These are phyloP conservation scores for Standfussiana lucernea DNA, from an alignment of 2,888 invertebrate species.

Conservation along the genomic window DNA sequence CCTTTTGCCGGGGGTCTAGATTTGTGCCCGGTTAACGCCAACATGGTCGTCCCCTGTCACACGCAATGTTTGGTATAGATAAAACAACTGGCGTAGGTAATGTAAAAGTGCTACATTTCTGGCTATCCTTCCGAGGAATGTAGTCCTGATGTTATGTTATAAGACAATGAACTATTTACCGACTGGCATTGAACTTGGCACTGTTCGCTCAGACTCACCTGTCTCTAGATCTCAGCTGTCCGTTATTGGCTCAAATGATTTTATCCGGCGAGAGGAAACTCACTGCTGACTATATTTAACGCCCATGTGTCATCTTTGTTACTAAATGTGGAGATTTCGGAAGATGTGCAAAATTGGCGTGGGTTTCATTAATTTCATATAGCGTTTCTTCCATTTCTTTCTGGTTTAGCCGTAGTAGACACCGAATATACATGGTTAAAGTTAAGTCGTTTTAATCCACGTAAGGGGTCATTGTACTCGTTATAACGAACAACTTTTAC, in stretches of 20 bases:
- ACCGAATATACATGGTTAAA: too few species aligned
- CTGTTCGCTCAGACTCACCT: constrained; percentile 52
- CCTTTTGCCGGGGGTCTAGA: background rate
- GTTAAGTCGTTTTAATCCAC: too few species aligned
- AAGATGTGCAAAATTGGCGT: background rate
- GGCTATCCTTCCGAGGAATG: too few species aligned
- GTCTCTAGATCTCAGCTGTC: constrained; percentile 41
- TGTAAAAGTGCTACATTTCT: background rate
- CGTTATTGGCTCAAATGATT: constrained; percentile 61
- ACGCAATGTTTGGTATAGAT: background rate
- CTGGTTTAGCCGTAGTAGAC: background rate
- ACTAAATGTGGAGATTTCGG: constrained; percentile 4
- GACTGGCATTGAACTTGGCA: constrained; percentile 66
- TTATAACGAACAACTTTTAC: too few species aligned
- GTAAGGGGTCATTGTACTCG: too few species aligned
- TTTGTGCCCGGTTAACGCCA: background rate
- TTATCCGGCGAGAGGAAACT: constrained; percentile 60
- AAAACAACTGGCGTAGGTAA: background rate
- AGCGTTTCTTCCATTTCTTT: background rate
- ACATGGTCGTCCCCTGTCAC: background rate
- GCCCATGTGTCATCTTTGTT: constrained; percentile 14
- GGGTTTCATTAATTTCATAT: background rate
- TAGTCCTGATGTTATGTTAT: background rate
- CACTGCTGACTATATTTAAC: constrained; percentile 48
- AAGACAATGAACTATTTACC: constrained; percentile 54